Evolutionary conservation across 2,113 vertebrate genomes (phyloP).

Genomic region (Ictalurus punctatus): DNA sequence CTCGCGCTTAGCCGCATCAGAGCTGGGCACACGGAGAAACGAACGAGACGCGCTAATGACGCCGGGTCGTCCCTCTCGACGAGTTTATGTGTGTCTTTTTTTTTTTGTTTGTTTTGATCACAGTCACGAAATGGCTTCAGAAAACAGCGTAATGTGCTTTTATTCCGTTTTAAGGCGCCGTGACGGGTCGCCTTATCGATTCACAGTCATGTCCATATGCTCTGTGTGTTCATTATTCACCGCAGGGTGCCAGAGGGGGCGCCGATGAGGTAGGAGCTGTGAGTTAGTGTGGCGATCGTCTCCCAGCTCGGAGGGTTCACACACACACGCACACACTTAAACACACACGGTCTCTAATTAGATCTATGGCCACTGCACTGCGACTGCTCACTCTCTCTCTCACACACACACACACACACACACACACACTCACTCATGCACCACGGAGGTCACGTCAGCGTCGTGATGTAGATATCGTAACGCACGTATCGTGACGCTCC

Average conservation of each 20-base stretch:
- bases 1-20: constrained; percentile 56
- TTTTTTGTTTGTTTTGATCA: constrained; percentile 35
- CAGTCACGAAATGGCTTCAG: constrained; percentile 75
- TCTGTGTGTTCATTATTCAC: constrained; percentile 71
- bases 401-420: background rate
- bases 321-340: constrained; percentile 49
- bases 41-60: constrained; percentile 68
- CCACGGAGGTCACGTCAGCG: background rate
- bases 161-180: constrained; percentile 65
- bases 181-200: constrained; percentile 74
- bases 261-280: constrained; percentile 69
- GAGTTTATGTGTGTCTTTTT: constrained; percentile 61
- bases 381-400: background rate
- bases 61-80: constrained; percentile 69
- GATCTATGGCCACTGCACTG: constrained; percentile 3
- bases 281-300: constrained; percentile 63
- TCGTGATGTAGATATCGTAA: constrained; percentile 16
- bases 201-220: constrained; percentile 73
- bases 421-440: background rate
- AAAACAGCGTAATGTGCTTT: constrained; percentile 72
- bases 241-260: constrained; percentile 60
- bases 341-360: constrained; percentile 50
- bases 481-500: background rate
- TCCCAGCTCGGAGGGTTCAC: constrained; percentile 60
- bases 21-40: constrained; percentile 31